phyloP scores from a whole-genome alignment of 2,888 invertebrate species.

The Syrphus vitripennis region DNA sequence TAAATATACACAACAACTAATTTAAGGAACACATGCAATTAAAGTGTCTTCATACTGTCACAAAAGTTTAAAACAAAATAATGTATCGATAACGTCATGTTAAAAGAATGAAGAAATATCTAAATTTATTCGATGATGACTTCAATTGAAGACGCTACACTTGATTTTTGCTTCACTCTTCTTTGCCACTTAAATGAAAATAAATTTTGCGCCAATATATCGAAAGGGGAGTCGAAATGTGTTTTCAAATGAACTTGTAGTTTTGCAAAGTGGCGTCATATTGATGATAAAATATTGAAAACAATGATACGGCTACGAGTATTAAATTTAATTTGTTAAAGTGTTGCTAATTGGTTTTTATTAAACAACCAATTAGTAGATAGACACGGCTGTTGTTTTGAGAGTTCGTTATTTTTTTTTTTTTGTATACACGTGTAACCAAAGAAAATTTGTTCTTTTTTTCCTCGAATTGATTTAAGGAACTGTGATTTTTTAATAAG shows the following conservation, averaged over 20 bases:
- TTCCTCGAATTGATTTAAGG: background rate
- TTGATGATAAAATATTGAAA: background rate
- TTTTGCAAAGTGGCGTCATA: background rate
- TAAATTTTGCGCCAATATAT: background rate
- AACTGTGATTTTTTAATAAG: too few species aligned
- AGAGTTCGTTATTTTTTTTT: background rate
- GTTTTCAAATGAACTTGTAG: background rate
- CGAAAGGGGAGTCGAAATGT: background rate
- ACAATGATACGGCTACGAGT: background rate
- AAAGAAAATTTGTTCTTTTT: background rate
- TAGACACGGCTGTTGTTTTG: background rate
- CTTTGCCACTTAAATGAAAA: background rate
- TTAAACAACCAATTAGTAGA: background rate
- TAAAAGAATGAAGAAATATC: background rate
- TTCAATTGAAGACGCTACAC: background rate
- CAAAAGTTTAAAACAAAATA: background rate
- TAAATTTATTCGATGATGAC: conserved; percentile 6
- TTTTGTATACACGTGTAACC: background rate
- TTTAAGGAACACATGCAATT: background rate
- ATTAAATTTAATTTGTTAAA: background rate
- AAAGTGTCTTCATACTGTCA: background rate
- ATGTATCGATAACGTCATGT: background rate
- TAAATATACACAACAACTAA: background rate
- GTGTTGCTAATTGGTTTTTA: background rate
- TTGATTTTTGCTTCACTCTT: background rate